Evolutionary conservation across 30 jellyfish, hydroid and myxozoan genomes (phyloP).

Genomic region (Nemopilema nomurai): DNA sequence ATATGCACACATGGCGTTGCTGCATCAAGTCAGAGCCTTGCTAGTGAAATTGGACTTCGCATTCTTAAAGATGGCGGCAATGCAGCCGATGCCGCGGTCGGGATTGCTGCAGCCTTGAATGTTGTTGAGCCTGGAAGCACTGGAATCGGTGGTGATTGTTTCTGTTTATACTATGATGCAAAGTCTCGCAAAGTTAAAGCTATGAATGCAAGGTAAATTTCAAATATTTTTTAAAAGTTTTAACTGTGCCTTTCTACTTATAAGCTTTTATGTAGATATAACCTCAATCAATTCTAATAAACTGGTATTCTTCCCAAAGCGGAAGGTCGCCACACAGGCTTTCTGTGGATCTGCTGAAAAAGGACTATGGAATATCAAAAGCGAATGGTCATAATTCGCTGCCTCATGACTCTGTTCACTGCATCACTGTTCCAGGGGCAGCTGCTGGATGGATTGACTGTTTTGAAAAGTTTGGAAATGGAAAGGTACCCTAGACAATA

Average conservation of each 20-base stretch:
- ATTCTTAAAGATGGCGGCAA: slow-evolving; percentile 80
- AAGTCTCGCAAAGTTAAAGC: slow-evolving; percentile 66
- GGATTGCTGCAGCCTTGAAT: slow-evolving; percentile 87
- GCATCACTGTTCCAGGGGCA: slow-evolving; percentile 93
- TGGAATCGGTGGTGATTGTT: slow-evolving; percentile 95
- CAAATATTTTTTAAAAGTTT: background rate
- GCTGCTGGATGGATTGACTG: slow-evolving; percentile 97
- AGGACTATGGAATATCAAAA: slow-evolving; percentile 65
- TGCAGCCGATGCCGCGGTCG: slow-evolving; percentile 99
- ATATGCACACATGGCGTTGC: slow-evolving; percentile 86
- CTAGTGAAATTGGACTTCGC: slow-evolving; percentile 81
- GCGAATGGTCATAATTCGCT: slow-evolving; percentile 60
- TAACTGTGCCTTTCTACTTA: too few relatives aligned
- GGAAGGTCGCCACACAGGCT: slow-evolving; percentile 79
- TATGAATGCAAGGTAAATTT: slow-evolving; percentile 77
- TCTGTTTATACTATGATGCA: slow-evolving; percentile 82
- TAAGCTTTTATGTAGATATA: too few relatives aligned
- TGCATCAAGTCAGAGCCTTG: slow-evolving; percentile 86
- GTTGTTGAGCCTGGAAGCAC: slow-evolving; percentile 91
- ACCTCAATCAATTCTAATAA: background rate
- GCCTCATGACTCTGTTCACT: slow-evolving; percentile 69
- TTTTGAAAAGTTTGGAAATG: slow-evolving; percentile 79
- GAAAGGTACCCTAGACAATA: slow-evolving; percentile 34
- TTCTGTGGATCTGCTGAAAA: slow-evolving; percentile 61
- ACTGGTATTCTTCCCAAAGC: slow-evolving; percentile 29